Percentiles rank a stretch among this genome's conserved stretches.
Evolutionary conservation across 2,797 vertebrate genomes (phyloP).

Genomic region (Choloepus didactylus): DNA sequence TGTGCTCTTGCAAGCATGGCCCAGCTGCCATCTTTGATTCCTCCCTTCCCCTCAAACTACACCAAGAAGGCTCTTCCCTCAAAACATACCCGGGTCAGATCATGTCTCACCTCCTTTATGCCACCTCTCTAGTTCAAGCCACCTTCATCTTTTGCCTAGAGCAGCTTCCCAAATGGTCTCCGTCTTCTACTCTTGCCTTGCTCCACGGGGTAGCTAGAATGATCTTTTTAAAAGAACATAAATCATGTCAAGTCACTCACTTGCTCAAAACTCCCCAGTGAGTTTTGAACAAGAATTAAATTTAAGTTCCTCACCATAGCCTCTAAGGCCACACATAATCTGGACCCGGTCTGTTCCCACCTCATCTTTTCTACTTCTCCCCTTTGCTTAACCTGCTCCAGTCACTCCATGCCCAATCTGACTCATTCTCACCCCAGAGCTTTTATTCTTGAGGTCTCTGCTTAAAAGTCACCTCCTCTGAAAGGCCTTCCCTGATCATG

Average conservation of each 20-base stretch:
- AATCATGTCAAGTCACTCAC: not conserved
- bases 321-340: not conserved
- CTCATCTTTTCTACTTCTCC: not conserved
- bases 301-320: not conserved
- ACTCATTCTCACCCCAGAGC: not conserved
- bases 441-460: conserved; percentile 11
- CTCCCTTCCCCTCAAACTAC: not conserved
- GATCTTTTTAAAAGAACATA: not conserved
- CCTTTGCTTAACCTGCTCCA: not conserved
- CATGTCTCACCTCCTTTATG: not conserved
- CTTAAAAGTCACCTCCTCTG: not conserved
- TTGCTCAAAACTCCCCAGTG: not conserved
- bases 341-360: not conserved
- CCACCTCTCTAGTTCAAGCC: not conserved
- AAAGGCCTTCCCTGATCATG: not conserved
- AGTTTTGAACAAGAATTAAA: not conserved
- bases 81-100: not conserved
- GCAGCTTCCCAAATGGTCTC: not conserved
- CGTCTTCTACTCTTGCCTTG: not conserved
- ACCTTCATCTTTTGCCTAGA: not conserved
- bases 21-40: not conserved
- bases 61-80: not conserved
- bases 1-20: not conserved
- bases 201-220: not conserved
- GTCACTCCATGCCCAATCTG: not conserved